Conservation (phyloP, 2,888 invertebrate genomes). For the Plebejus argus region DNA sequence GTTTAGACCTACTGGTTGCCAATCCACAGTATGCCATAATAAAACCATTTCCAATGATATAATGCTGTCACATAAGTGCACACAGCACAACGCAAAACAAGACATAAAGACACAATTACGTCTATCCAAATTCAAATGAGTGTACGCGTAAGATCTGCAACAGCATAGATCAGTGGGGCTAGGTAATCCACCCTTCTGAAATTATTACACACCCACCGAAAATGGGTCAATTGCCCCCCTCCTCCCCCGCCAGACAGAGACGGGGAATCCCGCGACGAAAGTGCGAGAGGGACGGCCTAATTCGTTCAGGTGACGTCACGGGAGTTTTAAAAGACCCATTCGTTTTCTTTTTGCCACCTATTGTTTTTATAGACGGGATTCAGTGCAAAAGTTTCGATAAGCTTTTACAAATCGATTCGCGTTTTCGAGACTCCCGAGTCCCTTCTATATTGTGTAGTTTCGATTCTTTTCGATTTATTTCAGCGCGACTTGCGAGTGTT, state of each 20-base stretch:
- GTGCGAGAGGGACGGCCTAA: slow-evolving; percentile 66
- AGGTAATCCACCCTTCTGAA: slow-evolving; percentile 67
- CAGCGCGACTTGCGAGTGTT: neutral
- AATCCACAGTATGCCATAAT: neutral
- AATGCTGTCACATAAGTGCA: neutral
- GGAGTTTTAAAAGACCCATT: slow-evolving; percentile 64
- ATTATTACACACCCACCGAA: slow-evolving; percentile 75
- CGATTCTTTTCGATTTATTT: slow-evolving; percentile 1
- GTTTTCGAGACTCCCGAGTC: neutral
- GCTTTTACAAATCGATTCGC: slow-evolving; percentile 29
- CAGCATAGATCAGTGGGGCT: slow-evolving; percentile 58
- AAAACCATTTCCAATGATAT: neutral
- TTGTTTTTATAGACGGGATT: slow-evolving; percentile 59
- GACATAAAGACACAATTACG: neutral
- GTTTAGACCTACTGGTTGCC: too few species aligned
- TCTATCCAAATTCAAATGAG: slow-evolving; percentile 36
- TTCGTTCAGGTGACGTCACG: slow-evolving; percentile 77
- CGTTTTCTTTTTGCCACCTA: slow-evolving; percentile 64
- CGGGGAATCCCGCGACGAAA: slow-evolving; percentile 47
- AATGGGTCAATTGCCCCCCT: slow-evolving; percentile 79
- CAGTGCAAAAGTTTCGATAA: slow-evolving; percentile 30
- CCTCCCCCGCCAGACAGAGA: slow-evolving; percentile 61
- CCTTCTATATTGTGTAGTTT: neutral
- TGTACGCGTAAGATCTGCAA: slow-evolving; percentile 42
- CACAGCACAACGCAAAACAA: slow-evolving; percentile 22